Percentiles rank a stretch among this genome's conserved stretches.
phyloP scores from a whole-genome alignment of 92 coral and sea anemone species.

The Parazoanthus atlanticus region DNA sequence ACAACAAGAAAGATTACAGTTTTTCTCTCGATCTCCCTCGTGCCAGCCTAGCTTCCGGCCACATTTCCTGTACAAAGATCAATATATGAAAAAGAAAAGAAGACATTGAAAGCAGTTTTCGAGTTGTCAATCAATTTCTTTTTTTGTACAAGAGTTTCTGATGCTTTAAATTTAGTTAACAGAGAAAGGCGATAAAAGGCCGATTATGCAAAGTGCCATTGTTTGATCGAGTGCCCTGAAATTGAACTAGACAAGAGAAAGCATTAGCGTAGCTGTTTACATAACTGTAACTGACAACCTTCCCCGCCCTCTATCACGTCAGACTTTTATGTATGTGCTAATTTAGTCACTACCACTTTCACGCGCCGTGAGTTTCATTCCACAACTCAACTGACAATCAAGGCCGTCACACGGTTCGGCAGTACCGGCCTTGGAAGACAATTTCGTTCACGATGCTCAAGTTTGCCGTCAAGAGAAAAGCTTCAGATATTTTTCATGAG shows the following conservation, averaged over 20 bases:
- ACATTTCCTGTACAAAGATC: conserved; percentile 16
- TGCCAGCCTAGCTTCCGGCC: conserved; percentile 15
- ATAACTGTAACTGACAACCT: conserved; percentile 49
- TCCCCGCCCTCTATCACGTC: conserved; percentile 35
- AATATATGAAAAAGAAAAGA: neutral
- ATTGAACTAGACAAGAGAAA: neutral
- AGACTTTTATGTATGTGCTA: conserved; percentile 31
- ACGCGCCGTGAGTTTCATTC: conserved; percentile 7
- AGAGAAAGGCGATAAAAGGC: conserved; percentile 40
- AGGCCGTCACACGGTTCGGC: neutral
- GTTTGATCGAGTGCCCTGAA: conserved; percentile 30
- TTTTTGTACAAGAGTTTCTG: conserved; percentile 34
- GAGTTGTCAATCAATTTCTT: conserved; percentile 16
- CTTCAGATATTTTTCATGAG: conserved; percentile 88
- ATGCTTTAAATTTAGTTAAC: conserved; percentile 38
- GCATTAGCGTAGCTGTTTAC: conserved; percentile 42
- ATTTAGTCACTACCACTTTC: neutral
- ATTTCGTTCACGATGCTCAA: conserved; percentile 70
- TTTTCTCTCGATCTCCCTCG: neutral
- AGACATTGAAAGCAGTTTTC: neutral
- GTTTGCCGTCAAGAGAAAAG: conserved; percentile 91
- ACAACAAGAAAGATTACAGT: neutral
- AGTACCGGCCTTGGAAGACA: neutral
- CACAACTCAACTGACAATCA: neutral
- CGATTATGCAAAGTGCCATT: conserved; percentile 65